Evolutionary conservation across 2,888 invertebrate species (phyloP).

Genomic region (Tenthredo notha): DNA sequence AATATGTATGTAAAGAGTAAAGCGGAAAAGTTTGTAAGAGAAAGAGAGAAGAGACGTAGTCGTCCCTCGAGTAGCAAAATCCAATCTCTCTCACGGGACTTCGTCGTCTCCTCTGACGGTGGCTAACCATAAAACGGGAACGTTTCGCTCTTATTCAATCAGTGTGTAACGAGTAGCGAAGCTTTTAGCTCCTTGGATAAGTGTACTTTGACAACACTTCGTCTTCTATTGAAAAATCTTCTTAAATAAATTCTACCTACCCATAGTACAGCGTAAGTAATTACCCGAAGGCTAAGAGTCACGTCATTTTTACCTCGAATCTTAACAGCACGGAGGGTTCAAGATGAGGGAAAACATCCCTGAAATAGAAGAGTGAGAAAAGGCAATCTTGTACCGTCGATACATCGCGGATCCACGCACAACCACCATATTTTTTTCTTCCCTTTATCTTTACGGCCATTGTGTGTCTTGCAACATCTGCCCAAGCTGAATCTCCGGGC

Average conservation of each 20-base stretch:
- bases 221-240: not conserved
- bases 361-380: not conserved
- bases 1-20: not conserved
- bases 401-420: constrained; percentile 16
- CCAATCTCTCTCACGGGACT: constrained; percentile 46
- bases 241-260: not conserved
- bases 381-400: constrained; percentile 35
- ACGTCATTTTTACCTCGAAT: not conserved
- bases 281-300: not conserved
- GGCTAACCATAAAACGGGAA: constrained; percentile 48
- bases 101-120: constrained; percentile 30
- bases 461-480: constrained; percentile 43
- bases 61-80: constrained; percentile 6
- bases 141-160: constrained; percentile 46
- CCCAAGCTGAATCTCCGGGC: constrained; percentile 5
- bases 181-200: constrained; percentile 18
- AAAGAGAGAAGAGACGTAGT: not conserved
- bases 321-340: not conserved
- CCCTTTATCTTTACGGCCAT: constrained; percentile 46
- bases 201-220: constrained; percentile 21
- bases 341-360: not conserved
- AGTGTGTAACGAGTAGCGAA: constrained; percentile 30
- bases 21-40: not conserved
- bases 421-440: constrained; percentile 17
- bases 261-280: not conserved